A percentile compares a stretch with the other conserved stretches of the same genome.
Evolutionary conservation across 64 coral and sea anemone species (phyloP).

Genomic region (Hydrozoanthus tunicans): DNA sequence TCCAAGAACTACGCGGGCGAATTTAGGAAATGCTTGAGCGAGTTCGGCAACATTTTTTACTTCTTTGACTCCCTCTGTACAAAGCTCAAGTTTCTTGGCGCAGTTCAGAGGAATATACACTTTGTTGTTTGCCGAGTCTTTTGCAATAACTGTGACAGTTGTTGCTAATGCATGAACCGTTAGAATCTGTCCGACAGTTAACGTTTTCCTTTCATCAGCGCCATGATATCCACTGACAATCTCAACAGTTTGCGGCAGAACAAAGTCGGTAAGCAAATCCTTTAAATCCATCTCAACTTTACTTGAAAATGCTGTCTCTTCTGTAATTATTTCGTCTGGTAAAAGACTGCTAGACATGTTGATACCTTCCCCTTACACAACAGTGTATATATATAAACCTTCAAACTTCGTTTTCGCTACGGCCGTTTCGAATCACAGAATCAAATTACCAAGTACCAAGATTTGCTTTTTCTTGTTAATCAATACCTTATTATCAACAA

Average conservation of each 20-base stretch:
- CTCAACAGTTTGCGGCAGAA: constrained; percentile 18
- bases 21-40: constrained; percentile 17
- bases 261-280: background rate
- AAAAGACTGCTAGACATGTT: background rate
- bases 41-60: constrained; percentile 8
- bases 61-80: background rate
- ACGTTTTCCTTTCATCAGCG: background rate
- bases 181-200: background rate
- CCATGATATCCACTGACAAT: constrained; percentile 6
- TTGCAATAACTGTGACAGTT: background rate
- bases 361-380: too few species aligned
- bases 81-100: constrained; percentile 6
- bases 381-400: too few species aligned
- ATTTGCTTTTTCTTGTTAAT: too few species aligned
- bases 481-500: too few species aligned
- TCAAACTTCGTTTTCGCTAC: too few species aligned
- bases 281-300: constrained; percentile 14
- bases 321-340: background rate
- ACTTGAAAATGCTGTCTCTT: background rate
- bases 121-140: background rate
- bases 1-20: constrained; percentile 13
- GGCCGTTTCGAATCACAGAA: too few species aligned
- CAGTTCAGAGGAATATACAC: constrained; percentile 22
- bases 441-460: too few species aligned
- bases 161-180: background rate